Percentiles rank a stretch among this genome's conserved stretches.
phyloP scores from a whole-genome alignment of 2,888 invertebrate species.

The Ellobium chinense region DNA sequence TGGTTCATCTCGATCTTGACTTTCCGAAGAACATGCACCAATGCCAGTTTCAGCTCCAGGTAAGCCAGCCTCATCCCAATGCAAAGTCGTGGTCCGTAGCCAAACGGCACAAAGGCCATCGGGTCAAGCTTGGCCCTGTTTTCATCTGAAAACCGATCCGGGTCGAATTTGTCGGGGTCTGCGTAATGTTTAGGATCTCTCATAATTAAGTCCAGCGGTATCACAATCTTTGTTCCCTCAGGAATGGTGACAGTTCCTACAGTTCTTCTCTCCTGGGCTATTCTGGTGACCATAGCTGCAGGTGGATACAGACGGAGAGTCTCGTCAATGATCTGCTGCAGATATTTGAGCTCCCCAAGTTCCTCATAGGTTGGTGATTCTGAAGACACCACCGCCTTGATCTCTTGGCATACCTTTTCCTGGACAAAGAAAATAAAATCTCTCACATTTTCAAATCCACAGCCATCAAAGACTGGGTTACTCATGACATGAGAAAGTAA shows the following conservation, averaged over 20 bases:
- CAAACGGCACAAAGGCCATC: not conserved
- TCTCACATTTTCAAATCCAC: not conserved
- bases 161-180: not conserved
- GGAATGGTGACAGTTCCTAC: not conserved
- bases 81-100: constrained; percentile 4
- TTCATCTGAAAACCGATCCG: constrained; percentile 10
- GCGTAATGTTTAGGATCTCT: not conserved
- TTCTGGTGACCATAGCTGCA: not conserved
- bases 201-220: not conserved
- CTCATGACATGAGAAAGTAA: too few relatives aligned
- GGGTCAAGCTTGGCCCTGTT: not conserved
- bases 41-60: not conserved
- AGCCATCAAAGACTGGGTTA: too few relatives aligned
- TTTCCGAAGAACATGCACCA: not conserved
- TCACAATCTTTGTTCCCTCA: not conserved
- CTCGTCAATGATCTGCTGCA: not conserved
- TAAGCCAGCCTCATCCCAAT: constrained; percentile 9
- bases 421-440: not conserved
- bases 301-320: constrained; percentile 19
- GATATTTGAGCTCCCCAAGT: not conserved
- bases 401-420: constrained; percentile 12
- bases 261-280: not conserved
- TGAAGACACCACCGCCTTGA: not conserved
- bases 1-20: not conserved
- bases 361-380: not conserved